phyloP scores from a whole-genome alignment of 1,140 invertebrate genomes.

The Drosophila mayri region DNA sequence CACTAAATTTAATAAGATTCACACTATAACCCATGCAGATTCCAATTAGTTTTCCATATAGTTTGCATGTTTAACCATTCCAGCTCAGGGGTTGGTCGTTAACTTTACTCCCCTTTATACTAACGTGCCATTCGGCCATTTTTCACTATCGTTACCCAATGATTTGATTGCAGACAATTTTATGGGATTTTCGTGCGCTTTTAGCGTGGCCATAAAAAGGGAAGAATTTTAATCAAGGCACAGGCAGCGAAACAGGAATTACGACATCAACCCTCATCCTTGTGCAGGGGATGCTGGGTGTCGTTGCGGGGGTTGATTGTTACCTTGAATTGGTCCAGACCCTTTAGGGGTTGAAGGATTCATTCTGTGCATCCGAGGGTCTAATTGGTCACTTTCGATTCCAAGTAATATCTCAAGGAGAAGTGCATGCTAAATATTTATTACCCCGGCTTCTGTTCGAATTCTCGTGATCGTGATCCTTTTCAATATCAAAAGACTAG shows the following conservation, averaged over 20 bases:
- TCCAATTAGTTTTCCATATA: constrained; percentile 16
- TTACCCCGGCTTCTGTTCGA: constrained; percentile 34
- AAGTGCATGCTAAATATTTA: constrained; percentile 37
- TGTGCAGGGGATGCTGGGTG: constrained; percentile 12
- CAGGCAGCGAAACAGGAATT: constrained; percentile 47
- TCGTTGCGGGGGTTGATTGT: constrained; percentile 44
- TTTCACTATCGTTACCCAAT: constrained; percentile 61
- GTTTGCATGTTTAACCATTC: not conserved
- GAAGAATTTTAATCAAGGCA: constrained; percentile 59
- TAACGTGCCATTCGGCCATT: constrained; percentile 70
- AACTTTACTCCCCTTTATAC: constrained; percentile 16
- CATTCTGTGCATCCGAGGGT: constrained; percentile 40
- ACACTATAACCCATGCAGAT: not conserved
- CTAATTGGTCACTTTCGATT: constrained; percentile 54
- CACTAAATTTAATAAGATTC: not conserved
- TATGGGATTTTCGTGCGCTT: constrained; percentile 62
- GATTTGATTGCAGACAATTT: constrained; percentile 68
- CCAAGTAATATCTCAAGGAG: constrained; percentile 5
- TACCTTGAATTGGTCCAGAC: constrained; percentile 34
- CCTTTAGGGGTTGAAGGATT: constrained; percentile 26
- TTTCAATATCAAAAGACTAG: not conserved
- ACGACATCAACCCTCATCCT: constrained; percentile 48
- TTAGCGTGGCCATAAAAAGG: constrained; percentile 72
- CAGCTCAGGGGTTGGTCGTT: constrained; percentile 30
- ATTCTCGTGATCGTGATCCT: constrained; percentile 3